Evolutionary conservation across 2,113 vertebrate genomes (phyloP).

Genomic region (Lophura nycthemera): DNA sequence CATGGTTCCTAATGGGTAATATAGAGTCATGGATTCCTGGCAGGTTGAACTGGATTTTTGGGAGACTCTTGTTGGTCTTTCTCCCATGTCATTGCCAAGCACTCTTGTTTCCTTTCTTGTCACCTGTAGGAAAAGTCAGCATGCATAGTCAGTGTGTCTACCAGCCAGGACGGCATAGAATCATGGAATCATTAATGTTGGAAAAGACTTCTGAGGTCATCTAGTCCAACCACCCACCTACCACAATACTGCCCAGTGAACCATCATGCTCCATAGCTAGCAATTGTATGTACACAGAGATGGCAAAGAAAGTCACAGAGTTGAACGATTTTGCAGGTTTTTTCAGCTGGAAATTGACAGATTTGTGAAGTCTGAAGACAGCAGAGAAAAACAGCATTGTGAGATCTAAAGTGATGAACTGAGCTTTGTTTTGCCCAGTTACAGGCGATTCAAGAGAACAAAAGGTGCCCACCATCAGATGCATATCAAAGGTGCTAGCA

Average conservation of each 20-base stretch:
- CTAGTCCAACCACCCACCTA: too few relatives aligned
- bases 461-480: background rate
- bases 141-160: background rate
- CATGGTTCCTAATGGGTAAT: background rate
- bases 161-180: background rate
- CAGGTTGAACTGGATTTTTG: rapidly evolving
- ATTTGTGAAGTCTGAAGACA: background rate
- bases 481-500: background rate
- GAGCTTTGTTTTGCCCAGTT: background rate
- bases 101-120: background rate
- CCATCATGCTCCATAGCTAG: background rate
- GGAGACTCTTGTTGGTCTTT: background rate
- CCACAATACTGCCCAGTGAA: too few relatives aligned
- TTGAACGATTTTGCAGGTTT: background rate
- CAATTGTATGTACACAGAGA: background rate
- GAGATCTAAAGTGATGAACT: background rate
- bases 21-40: background rate
- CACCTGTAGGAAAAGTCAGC: background rate
- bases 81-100: background rate
- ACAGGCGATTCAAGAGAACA: background rate
- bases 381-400: background rate
- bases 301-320: background rate
- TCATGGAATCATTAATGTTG: too few relatives aligned
- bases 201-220: too few relatives aligned
- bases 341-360: background rate